Conservation (phyloP, 2,113 vertebrate genomes). For the Elachura formosa region DNA sequence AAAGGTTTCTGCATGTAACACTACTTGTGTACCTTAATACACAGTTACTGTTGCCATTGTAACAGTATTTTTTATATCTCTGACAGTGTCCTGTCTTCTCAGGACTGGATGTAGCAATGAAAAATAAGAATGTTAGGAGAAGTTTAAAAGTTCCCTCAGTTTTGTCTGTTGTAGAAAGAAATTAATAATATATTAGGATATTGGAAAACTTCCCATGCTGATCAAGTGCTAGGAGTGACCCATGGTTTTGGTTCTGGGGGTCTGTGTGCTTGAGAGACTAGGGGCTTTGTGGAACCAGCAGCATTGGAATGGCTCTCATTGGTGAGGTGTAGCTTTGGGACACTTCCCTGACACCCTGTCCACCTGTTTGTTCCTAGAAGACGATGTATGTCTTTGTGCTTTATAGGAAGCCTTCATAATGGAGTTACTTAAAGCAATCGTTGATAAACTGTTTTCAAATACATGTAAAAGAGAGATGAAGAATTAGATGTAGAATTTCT, state of each 20-base stretch:
- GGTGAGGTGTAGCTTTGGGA: not conserved
- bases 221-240: not conserved
- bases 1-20: not conserved
- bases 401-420: not conserved
- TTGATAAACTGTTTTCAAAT: not conserved
- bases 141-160: not conserved
- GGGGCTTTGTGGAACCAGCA: not conserved
- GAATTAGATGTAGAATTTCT: not conserved
- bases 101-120: not conserved
- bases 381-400: not conserved
- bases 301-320: not conserved
- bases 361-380: not conserved
- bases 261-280: not conserved
- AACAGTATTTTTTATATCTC: not conserved
- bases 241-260: not conserved
- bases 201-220: not conserved
- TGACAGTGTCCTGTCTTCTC: accelerated
- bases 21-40: not conserved
- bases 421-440: not conserved
- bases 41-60: not conserved
- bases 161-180: not conserved
- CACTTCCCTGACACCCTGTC: not conserved
- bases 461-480: not conserved
- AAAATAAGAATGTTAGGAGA: not conserved
- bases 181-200: not conserved